phyloP scores from a whole-genome alignment of 2,888 invertebrate genomes.

The Dolichopus griseipennis region DNA sequence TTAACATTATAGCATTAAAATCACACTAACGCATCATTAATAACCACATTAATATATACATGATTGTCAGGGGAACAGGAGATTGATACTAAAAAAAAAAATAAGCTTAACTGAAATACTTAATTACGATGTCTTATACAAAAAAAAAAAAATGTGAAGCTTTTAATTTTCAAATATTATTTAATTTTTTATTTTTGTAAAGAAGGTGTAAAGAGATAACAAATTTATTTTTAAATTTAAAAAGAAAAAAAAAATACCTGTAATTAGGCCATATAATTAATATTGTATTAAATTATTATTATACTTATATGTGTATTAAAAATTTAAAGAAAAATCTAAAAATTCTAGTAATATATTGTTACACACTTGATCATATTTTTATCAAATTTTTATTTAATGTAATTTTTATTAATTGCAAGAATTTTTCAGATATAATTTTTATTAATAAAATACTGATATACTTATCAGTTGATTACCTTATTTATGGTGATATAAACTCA shows the following conservation, averaged over 20 bases:
- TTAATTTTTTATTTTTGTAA: neutral
- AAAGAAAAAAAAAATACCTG: neutral
- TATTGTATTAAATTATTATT: neutral
- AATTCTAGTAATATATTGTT: neutral
- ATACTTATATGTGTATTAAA: neutral
- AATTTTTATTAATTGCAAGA: neutral
- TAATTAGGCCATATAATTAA: neutral
- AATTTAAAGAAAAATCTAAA: neutral
- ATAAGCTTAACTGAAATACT: neutral
- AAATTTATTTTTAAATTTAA: neutral
- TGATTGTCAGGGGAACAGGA: neutral
- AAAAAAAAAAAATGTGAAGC: neutral
- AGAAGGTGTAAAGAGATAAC: neutral
- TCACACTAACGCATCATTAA: neutral
- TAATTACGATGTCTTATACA: neutral
- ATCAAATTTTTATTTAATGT: neutral
- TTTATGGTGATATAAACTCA: no score
- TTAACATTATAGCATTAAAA: neutral
- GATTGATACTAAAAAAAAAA: neutral
- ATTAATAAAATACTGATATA: no score
- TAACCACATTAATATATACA: neutral
- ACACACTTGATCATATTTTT: neutral
- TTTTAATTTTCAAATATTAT: neutral
- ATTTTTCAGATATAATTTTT: no score
- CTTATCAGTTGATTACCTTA: no score